Conservation (phyloP, 1,140 invertebrate genomes). For the Zaprionus kolodkinae region DNA sequence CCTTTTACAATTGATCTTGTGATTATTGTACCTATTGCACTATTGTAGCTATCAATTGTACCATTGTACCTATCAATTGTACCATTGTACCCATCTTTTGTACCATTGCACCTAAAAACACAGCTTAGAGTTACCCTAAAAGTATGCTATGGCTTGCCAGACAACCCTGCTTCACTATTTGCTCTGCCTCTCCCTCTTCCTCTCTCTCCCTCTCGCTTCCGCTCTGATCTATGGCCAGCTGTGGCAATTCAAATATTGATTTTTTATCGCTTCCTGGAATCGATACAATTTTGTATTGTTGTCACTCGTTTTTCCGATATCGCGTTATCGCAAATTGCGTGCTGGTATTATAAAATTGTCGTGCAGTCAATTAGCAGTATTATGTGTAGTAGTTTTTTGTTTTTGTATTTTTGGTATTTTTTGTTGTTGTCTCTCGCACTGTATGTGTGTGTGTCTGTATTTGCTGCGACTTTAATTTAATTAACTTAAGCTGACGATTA, state of each 20-base stretch:
- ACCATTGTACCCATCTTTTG: too few species aligned
- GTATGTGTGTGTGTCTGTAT: too few species aligned
- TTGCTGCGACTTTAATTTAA: constrained; percentile 57
- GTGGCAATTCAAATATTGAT: not conserved
- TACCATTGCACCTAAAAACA: too few species aligned
- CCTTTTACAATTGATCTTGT: too few species aligned
- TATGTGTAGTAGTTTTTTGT: not conserved
- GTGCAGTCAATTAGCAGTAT: constrained; percentile 37
- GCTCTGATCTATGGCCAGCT: not conserved
- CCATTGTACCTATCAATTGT: too few species aligned
- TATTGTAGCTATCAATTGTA: too few species aligned
- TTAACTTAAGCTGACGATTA: constrained; percentile 60
- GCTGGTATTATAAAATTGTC: constrained; percentile 32
- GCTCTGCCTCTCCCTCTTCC: not conserved
- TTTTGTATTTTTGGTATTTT: constrained; percentile 7
- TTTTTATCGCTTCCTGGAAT: not conserved
- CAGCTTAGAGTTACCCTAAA: not conserved
- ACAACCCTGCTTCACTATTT: not conserved
- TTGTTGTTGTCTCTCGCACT: constrained; percentile 4
- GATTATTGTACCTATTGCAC: too few species aligned
- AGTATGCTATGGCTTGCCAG: not conserved
- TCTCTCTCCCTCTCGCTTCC: not conserved
- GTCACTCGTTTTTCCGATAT: not conserved
- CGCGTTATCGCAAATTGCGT: constrained; percentile 19
- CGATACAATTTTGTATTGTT: not conserved